Conservation (phyloP, 2,797 vertebrate species). For the Microchirus variegatus region DNA sequence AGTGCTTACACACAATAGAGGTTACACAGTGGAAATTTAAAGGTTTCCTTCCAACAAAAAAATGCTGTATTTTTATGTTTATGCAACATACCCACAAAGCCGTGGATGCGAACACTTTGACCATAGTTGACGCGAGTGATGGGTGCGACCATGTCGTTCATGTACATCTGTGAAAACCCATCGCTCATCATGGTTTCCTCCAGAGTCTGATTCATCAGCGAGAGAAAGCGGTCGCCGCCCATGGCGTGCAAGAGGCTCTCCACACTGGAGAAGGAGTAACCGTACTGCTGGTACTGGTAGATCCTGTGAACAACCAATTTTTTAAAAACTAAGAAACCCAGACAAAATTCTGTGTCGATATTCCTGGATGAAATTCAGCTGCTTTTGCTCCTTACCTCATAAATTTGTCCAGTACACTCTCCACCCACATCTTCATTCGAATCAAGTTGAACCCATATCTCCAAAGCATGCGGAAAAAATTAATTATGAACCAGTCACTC, state of each 20-base stretch:
- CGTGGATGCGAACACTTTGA: constrained; percentile 84
- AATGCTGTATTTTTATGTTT: too few species aligned
- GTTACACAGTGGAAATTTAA: too few species aligned
- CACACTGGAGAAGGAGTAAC: constrained; percentile 91
- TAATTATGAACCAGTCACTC: constrained; percentile 92
- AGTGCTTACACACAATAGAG: too few species aligned
- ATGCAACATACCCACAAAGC: constrained; percentile 86
- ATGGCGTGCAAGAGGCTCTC: constrained; percentile 89
- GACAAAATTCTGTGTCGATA: background rate
- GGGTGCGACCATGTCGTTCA: constrained; percentile 86
- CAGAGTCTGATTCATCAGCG: constrained; percentile 87
- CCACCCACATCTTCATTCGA: constrained; percentile 94
- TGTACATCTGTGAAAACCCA: constrained; percentile 90
- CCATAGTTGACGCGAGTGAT: constrained; percentile 86
- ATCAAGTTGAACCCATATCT: constrained; percentile 88
- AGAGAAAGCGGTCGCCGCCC: constrained; percentile 83
- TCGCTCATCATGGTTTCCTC: constrained; percentile 87
- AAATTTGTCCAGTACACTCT: constrained; percentile 91
- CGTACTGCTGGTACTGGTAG: constrained; percentile 93
- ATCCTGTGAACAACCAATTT: constrained; percentile 78
- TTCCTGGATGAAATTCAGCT: background rate
- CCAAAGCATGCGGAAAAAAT: constrained; percentile 89
- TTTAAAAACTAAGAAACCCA: background rate
- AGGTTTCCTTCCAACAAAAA: too few species aligned
- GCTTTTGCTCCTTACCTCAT: constrained; percentile 86